Percentiles rank a stretch among this genome's conserved stretches.
phyloP scores from a whole-genome alignment of 2,888 invertebrate genomes.

The Tineola bisselliella region DNA sequence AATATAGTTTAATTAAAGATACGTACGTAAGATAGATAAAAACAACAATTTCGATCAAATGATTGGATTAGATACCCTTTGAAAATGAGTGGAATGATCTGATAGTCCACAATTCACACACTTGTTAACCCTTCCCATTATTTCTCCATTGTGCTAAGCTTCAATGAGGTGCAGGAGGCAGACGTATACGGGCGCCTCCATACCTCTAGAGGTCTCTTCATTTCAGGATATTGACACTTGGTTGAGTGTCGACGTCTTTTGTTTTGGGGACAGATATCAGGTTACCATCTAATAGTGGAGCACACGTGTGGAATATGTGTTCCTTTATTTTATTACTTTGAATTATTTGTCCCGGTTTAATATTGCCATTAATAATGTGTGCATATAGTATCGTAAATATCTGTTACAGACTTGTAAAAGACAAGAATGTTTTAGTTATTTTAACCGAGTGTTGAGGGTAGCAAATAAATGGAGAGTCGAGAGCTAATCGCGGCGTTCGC shows the following conservation, averaged over 20 bases:
- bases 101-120: not conserved
- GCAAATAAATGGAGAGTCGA: constrained; percentile 28
- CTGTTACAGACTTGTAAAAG: not conserved
- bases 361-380: no score
- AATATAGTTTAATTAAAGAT: no score
- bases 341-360: no score
- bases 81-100: not conserved
- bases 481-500: constrained; percentile 60
- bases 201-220: constrained; percentile 26
- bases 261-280: constrained; percentile 46
- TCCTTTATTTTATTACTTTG: not conserved
- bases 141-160: not conserved
- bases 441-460: constrained; percentile 3
- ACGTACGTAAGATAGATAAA: no score
- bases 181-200: constrained; percentile 58
- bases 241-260: constrained; percentile 43
- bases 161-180: constrained; percentile 24
- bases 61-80: no score
- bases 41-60: no score
- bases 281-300: constrained; percentile 28
- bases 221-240: constrained; percentile 62
- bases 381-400: no score
- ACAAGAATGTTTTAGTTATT: not conserved
- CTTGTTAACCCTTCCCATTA: constrained; percentile 1
- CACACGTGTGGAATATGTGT: constrained; percentile 10